Conservation (phyloP, 2,888 invertebrate genomes). For the Euphydryas editha region DNA sequence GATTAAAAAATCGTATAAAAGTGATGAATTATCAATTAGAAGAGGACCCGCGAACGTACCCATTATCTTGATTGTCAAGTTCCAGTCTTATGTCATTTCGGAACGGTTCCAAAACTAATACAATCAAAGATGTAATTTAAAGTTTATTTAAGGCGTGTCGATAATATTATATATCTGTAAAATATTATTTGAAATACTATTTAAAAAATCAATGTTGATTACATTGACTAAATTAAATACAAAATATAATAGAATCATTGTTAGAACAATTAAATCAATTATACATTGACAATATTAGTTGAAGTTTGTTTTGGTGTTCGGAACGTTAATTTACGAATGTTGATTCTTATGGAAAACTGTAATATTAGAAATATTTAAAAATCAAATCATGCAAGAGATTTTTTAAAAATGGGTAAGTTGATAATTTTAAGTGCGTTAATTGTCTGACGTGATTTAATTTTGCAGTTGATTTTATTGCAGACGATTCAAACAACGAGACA, state of each 20-base stretch:
- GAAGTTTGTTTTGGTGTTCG: slow-evolving; percentile 46
- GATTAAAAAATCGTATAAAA: no score
- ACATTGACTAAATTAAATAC: neutral
- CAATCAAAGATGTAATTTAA: slow-evolving; percentile 35
- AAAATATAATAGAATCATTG: neutral
- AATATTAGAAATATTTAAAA: slow-evolving; percentile 50
- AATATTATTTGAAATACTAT: neutral
- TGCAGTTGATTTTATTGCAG: slow-evolving; percentile 36
- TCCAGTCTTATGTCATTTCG: slow-evolving; percentile 33
- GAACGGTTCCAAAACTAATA: slow-evolving; percentile 41
- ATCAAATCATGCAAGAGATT: slow-evolving; percentile 58
- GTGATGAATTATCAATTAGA: no score
- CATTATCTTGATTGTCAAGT: slow-evolving; percentile 9
- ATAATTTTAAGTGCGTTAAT: neutral
- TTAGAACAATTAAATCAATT: slow-evolving; percentile 24
- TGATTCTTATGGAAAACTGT: slow-evolving; percentile 60
- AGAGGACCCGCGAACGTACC: no score
- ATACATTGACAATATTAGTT: slow-evolving; percentile 40
- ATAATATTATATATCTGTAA: slow-evolving; percentile 25
- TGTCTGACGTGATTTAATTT: neutral
- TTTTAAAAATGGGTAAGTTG: slow-evolving; percentile 64
- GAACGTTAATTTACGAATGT: slow-evolving; percentile 64
- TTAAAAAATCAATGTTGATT: neutral
- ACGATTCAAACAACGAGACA: slow-evolving; percentile 70
- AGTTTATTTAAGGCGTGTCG: slow-evolving; percentile 35